Conservation (phyloP, 2,797 vertebrate genomes). For the Spinus olivaceus region DNA sequence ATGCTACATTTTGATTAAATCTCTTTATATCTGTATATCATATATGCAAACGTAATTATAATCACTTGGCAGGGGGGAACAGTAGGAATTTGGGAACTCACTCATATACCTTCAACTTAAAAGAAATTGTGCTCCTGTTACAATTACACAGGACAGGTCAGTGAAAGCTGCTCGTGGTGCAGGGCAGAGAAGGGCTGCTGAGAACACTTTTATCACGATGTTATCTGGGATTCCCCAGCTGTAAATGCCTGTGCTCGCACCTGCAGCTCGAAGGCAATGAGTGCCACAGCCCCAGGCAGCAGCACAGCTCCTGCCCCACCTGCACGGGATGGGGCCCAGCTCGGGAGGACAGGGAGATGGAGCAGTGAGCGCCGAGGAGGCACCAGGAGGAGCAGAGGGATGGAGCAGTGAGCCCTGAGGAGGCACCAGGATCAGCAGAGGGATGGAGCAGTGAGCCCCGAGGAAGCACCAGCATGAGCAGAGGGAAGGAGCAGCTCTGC, state of each 20-base stretch:
- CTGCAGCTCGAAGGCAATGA: not conserved
- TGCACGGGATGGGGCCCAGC: rapidly evolving
- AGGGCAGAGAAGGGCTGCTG: not conserved
- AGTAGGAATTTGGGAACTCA: not conserved
- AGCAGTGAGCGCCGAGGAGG: no score
- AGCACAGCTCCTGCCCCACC: not conserved
- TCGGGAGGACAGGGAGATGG: not conserved
- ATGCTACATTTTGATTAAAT: not conserved
- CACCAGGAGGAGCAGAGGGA: no score
- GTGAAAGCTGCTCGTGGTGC: not conserved
- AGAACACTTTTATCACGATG: rapidly evolving
- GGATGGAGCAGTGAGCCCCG: no score
- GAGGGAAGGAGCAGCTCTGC: not conserved
- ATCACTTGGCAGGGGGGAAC: not conserved
- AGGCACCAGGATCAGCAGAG: no score
- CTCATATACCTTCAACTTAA: not conserved
- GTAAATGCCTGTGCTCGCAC: not conserved
- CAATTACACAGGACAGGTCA: not conserved
- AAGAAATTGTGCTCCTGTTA: not conserved
- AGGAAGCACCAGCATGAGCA: no score
- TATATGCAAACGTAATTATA: conserved; percentile 36
- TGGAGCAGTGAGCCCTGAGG: not conserved
- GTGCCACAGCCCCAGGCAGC: not conserved
- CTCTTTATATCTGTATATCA: not conserved
- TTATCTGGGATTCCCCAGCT: not conserved